Evolutionary conservation across 2,888 invertebrate genomes (phyloP), one percentile per base, ranked within the genome.

Genomic region (Ethmia dodecea): DNA sequence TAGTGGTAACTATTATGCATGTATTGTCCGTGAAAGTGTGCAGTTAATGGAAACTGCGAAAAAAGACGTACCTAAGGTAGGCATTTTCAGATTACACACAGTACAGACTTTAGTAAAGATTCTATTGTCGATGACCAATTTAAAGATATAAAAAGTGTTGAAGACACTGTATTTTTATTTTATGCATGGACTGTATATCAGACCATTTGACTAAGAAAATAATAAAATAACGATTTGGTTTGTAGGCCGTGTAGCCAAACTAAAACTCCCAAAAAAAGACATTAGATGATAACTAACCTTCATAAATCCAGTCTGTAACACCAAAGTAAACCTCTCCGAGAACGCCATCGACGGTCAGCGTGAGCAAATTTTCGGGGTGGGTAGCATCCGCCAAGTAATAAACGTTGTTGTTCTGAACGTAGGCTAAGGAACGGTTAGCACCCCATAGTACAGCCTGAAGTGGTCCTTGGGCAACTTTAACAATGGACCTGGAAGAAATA

Each of bases 261-360:
- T n/a, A n/a, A 9, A 3, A 22, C 22, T 22, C 22, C 22, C 3
- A 22, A 22, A 22, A 8, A 22, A n/a, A 1, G 22, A 22, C 22
- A n/a, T 9, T 5, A 22, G n/a, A 3, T 26, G 20, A 29, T 25
- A 18, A 24, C 43, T 46, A 66, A 93, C 94, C 94, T 90, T 97
- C 97, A 65, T 97, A 97, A 22, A 97, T 92, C 97, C 97, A 97
- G 70, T 97, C 97, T 5, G 96, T 90, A 12, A 94, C 88, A 3
- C 96, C 96, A 64, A 94, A 93, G 68, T 92, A 96, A 33, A 95
- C 79, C 20, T 90, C 77, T 1, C 89, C 91, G 0, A 86, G 83
- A 1, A 88, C 64, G 1, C 93, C 93, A 36, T 89, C 89, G 5
- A 60, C 69, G 1, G 93, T 93, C 27, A 92, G 68, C n/a, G 69